Conservation (phyloP, 1,140 invertebrate species). For the Bathynomus jamesi region DNA sequence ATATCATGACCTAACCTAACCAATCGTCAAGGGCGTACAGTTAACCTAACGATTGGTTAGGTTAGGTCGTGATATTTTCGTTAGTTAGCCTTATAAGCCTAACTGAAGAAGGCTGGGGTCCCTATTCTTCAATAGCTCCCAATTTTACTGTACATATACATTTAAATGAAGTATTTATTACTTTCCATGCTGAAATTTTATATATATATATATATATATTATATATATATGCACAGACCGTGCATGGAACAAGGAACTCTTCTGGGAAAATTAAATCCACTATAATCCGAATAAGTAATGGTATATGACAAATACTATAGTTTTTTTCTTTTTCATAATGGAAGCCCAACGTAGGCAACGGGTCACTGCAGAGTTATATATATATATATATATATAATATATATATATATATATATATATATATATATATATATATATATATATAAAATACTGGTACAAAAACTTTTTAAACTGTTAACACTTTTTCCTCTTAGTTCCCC, state of each 20-base stretch:
- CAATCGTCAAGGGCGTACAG: too few species aligned
- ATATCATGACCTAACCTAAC: too few species aligned
- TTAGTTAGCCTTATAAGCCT: too few species aligned
- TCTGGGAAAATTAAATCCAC: too few species aligned
- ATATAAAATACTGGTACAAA: too few species aligned
- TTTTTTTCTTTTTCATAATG: background rate
- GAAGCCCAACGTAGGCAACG: background rate
- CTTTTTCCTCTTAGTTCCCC: too few species aligned
- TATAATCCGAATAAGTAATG: background rate
- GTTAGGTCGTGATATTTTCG: too few species aligned
- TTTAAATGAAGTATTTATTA: background rate
- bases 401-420: background rate
- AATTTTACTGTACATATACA: background rate
- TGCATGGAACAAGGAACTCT: too few species aligned
- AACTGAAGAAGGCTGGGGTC: background rate
- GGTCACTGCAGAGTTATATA: background rate
- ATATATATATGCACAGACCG: background rate
- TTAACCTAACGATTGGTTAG: too few species aligned
- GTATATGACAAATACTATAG: background rate
- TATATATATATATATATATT: background rate
- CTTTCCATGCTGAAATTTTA: background rate
- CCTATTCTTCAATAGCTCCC: background rate
- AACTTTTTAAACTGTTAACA: too few species aligned
- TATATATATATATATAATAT: too few species aligned
- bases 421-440: too few species aligned